Percentiles rank a stretch among this genome's conserved stretches.
Conservation (phyloP, 2,888 invertebrate genomes). For the Mechanitis messenoides region DNA sequence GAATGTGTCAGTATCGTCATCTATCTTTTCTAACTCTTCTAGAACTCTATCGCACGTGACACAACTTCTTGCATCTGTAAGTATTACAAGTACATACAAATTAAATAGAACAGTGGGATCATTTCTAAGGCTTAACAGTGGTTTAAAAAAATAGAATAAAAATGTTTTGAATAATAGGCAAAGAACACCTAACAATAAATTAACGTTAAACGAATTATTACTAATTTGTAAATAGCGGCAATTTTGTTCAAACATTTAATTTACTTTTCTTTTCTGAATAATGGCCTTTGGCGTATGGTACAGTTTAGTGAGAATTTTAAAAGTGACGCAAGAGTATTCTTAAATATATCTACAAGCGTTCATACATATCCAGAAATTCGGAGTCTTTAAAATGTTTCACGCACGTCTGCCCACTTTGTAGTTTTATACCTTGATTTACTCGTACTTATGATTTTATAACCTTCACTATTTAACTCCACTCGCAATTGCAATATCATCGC, state of each 20-base stretch:
- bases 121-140: too few relatives aligned
- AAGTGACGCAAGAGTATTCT: constrained; percentile 9
- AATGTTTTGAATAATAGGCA: not conserved
- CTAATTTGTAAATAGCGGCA: not conserved
- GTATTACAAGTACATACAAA: constrained; percentile 1
- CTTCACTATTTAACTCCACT: not conserved
- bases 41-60: constrained; percentile 93
- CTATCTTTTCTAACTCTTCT: constrained; percentile 94
- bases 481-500: too few relatives aligned
- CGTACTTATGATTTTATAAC: constrained; percentile 2
- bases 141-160: not conserved
- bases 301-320: constrained; percentile 20
- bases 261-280: constrained; percentile 15
- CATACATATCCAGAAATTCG: constrained; percentile 26
- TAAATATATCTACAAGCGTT: constrained; percentile 7
- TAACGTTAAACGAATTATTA: not conserved
- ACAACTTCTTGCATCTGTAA: constrained; percentile 91
- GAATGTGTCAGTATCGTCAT: constrained; percentile 95
- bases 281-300: constrained; percentile 28
- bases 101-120: not conserved
- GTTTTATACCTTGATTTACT: not conserved
- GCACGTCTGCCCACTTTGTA: constrained; percentile 1
- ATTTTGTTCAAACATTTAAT: constrained; percentile 6
- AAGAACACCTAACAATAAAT: too few relatives aligned
- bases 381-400: constrained; percentile 6